phyloP scores from a whole-genome alignment of 2,113 vertebrate species.

The Dolichotis patagonum region DNA sequence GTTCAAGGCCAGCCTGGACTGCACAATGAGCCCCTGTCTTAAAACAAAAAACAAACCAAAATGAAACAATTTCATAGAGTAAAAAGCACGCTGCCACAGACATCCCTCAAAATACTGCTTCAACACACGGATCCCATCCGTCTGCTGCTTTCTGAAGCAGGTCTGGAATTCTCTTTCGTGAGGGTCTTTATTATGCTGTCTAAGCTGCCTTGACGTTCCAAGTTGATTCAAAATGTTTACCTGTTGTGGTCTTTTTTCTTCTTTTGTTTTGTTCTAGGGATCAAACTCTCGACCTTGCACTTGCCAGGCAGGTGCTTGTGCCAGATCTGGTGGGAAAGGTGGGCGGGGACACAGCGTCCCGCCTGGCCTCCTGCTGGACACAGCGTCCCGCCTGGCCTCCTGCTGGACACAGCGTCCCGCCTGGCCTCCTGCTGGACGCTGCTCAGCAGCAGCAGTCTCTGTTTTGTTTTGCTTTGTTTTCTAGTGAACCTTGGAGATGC shows the following conservation, averaged over 20 bases:
- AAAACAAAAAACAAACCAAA: neutral
- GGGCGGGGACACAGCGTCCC: neutral
- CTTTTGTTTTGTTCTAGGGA: too few relatives aligned
- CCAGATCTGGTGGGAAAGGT: neutral
- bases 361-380: too few relatives aligned
- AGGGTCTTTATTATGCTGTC: neutral
- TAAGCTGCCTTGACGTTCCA: neutral
- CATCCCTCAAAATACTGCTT: neutral
- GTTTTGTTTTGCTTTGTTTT: neutral
- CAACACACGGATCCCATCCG: neutral
- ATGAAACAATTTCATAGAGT: neutral
- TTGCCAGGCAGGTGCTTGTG: too few relatives aligned
- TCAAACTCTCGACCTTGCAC: too few relatives aligned
- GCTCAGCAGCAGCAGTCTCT: neutral
- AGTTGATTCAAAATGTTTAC: neutral
- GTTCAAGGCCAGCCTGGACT: neutral
- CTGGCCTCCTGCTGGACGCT: neutral
- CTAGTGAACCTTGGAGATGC: neutral
- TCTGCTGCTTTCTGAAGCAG: neutral
- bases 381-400: too few relatives aligned
- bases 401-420: too few relatives aligned
- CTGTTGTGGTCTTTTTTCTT: too few relatives aligned
- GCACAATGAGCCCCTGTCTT: neutral
- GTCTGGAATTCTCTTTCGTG: neutral
- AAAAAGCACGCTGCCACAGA: neutral